These are phyloP conservation scores for Amphipyra tragopoginis DNA, from an alignment of 2,888 invertebrate genomes.

Conservation along the genomic window DNA sequence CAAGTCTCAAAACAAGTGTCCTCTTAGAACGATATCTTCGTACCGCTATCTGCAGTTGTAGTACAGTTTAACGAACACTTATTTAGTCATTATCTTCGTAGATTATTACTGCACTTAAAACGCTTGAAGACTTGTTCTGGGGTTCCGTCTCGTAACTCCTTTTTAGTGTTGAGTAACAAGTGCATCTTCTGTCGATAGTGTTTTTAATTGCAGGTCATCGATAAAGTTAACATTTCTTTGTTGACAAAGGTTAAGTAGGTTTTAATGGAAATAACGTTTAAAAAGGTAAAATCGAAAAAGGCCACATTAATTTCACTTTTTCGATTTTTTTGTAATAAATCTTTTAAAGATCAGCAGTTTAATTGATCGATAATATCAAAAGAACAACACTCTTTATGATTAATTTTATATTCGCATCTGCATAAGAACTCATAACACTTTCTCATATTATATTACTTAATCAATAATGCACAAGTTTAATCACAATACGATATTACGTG, in stretches of 20 bases:
- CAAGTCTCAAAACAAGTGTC: conserved; percentile 50
- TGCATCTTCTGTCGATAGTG: conserved; percentile 10
- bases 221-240: neutral
- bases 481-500: neutral
- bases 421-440: neutral
- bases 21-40: conserved; percentile 38
- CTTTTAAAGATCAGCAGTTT: neutral
- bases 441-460: too few relatives aligned
- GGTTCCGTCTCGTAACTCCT: conserved; percentile 20
- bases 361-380: too few relatives aligned
- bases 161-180: conserved; percentile 23
- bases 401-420: neutral
- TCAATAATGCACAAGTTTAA: too few relatives aligned
- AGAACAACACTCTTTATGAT: too few relatives aligned
- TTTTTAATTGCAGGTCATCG: neutral
- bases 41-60: conserved; percentile 49
- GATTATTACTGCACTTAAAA: conserved; percentile 68
- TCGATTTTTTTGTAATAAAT: too few relatives aligned
- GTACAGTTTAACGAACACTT: conserved; percentile 41
- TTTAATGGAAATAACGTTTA: too few relatives aligned
- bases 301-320: too few relatives aligned
- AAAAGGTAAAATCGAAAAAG: too few relatives aligned
- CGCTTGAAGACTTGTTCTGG: conserved; percentile 24
- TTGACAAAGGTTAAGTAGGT: too few relatives aligned
- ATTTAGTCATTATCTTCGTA: conserved; percentile 53